Conservation (phyloP, 2,797 vertebrate genomes). For the Lindbergichthys nudifrons region DNA sequence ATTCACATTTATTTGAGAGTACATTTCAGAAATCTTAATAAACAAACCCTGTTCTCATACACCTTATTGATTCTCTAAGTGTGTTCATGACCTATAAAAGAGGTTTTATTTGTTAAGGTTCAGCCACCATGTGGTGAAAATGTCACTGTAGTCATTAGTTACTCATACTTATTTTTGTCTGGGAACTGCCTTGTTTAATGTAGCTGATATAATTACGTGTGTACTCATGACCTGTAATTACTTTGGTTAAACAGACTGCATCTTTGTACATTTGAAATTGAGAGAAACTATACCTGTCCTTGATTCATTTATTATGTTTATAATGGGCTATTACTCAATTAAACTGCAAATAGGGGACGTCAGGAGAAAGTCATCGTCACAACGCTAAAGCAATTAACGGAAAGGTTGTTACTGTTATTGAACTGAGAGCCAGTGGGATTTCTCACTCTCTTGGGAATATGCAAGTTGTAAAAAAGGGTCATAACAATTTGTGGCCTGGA, state of each 20-base stretch:
- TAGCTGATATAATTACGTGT: neutral
- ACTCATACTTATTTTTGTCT: too few species aligned
- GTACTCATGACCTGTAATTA: neutral
- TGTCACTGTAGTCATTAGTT: too few species aligned
- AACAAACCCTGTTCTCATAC: neutral
- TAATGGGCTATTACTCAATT: constrained; percentile 1
- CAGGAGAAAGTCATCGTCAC: constrained; percentile 47
- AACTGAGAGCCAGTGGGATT: constrained; percentile 36
- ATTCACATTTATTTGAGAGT: neutral
- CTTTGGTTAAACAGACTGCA: constrained; percentile 1
- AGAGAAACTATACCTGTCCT: neutral
- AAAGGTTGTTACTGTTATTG: constrained; percentile 54
- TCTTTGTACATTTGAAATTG: neutral
- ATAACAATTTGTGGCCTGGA: constrained; percentile 29
- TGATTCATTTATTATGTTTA: neutral
- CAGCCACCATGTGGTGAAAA: too few species aligned
- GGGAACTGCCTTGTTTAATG: too few species aligned
- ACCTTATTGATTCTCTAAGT: neutral
- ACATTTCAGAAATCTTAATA: neutral
- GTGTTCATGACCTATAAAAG: neutral
- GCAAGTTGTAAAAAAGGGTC: constrained; percentile 46
- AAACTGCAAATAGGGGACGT: constrained; percentile 18
- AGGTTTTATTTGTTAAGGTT: neutral
- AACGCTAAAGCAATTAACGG: constrained; percentile 61
- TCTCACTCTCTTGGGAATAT: constrained; percentile 33